phyloP scores from a whole-genome alignment of 2,888 invertebrate species.

The Campoletis raptor region DNA sequence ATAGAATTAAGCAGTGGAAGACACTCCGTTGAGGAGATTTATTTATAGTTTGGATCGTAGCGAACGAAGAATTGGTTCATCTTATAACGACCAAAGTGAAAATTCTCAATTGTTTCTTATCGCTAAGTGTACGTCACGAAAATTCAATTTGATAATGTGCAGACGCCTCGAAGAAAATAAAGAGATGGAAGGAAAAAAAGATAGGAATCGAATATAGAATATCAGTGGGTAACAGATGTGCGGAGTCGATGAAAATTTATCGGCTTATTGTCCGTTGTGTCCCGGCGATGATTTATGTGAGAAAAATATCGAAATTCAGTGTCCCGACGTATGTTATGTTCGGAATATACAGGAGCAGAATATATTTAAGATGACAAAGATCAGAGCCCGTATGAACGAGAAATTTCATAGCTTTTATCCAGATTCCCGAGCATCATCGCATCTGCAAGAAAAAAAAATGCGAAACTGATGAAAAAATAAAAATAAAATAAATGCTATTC shows the following conservation, averaged over 20 bases:
- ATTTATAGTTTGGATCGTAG: conserved; percentile 18
- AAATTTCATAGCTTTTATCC: conserved; percentile 27
- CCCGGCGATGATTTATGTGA: conserved; percentile 47
- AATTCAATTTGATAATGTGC: conserved; percentile 41
- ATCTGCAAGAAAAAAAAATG: neutral
- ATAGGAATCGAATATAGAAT: conserved; percentile 18
- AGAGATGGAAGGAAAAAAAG: neutral
- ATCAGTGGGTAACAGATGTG: conserved; percentile 47
- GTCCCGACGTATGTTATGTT: conserved; percentile 18
- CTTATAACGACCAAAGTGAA: conserved; percentile 4
- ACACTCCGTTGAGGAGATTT: neutral
- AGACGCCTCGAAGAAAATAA: neutral
- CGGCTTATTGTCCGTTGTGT: conserved; percentile 35
- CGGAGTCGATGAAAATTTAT: conserved; percentile 45
- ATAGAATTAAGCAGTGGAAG: conserved; percentile 3
- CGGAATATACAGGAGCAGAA: neutral
- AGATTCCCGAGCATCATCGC: too few species aligned
- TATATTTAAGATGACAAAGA: neutral
- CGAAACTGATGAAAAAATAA: neutral
- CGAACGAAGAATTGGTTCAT: conserved; percentile 4
- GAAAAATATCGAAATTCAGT: conserved; percentile 29
- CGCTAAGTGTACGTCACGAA: neutral
- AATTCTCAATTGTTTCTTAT: conserved; percentile 27
- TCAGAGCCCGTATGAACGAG: conserved; percentile 11
- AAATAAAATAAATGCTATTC: neutral